A percentile compares a stretch with the other conserved stretches of the same genome.
Evolutionary conservation across 1,140 invertebrate species (phyloP).

Genomic region (Patella vulgata): DNA sequence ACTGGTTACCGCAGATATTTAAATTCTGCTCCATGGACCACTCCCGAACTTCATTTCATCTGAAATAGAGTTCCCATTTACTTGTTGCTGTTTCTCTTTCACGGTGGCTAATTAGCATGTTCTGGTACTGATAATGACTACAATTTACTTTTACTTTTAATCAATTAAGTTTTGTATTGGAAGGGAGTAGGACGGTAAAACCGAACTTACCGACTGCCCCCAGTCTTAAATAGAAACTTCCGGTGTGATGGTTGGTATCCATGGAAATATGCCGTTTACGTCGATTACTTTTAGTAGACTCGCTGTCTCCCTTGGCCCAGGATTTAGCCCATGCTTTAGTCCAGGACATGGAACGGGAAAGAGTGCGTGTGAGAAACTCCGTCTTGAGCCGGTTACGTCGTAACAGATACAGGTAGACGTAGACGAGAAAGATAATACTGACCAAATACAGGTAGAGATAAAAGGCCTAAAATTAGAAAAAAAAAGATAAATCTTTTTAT

Average conservation of each 20-base stretch:
- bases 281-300: not conserved
- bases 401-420: slow-evolving; percentile 96
- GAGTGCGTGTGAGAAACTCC: slow-evolving; percentile 4
- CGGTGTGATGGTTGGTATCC: slow-evolving; percentile 64
- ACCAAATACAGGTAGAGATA: slow-evolving; percentile 96
- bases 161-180: no score
- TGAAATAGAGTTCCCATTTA: no score
- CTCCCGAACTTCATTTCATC: no score
- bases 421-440: slow-evolving; percentile 94
- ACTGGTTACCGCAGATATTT: no score
- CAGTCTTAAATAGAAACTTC: slow-evolving; percentile 95
- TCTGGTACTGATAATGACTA: no score
- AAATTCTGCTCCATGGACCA: no score
- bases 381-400: slow-evolving; percentile 25
- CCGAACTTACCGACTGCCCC: slow-evolving; percentile 93
- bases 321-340: slow-evolving; percentile 8
- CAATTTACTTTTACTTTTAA: no score
- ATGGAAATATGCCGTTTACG: slow-evolving; percentile 17
- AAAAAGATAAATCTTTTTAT: no score
- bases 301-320: not conserved
- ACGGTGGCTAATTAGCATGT: no score
- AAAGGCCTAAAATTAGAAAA: slow-evolving; percentile 90
- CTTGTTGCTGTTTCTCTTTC: no score
- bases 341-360: slow-evolving; percentile 14
- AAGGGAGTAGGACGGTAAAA: no score